A percentile compares a stretch with the other conserved stretches of the same genome.
phyloP scores from a whole-genome alignment of 2,888 invertebrate genomes.

The Ormyrus thymus region DNA sequence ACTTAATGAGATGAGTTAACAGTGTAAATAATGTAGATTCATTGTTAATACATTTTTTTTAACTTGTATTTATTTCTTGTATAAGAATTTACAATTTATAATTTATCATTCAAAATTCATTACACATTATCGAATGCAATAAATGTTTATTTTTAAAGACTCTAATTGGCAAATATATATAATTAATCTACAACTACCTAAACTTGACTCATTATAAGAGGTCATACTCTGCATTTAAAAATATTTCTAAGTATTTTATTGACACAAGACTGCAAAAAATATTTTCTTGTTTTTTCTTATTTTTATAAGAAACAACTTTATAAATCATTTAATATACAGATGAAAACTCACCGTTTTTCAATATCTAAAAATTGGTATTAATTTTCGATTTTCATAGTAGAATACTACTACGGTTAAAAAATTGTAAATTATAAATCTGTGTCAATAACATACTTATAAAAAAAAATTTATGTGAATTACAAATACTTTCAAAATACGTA shows the following conservation, averaged over 20 bases:
- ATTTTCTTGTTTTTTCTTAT: background rate
- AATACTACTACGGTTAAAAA: slow-evolving; percentile 4
- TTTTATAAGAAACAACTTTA: slow-evolving; percentile 9
- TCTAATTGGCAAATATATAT: slow-evolving; percentile 46
- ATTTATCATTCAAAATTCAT: slow-evolving; percentile 48
- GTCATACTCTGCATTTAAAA: slow-evolving; percentile 45
- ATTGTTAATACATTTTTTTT: slow-evolving; percentile 32
- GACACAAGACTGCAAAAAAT: slow-evolving; percentile 22
- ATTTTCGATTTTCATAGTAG: slow-evolving; percentile 9
- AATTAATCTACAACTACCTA: slow-evolving; percentile 45
- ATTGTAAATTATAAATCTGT: slow-evolving; percentile 12
- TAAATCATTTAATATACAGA: slow-evolving; percentile 15
- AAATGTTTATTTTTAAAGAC: slow-evolving; percentile 47
- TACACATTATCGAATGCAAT: slow-evolving; percentile 48
- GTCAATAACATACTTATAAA: slow-evolving; percentile 38
- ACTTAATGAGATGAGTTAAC: slow-evolving; percentile 71
- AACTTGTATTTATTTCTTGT: slow-evolving; percentile 54
- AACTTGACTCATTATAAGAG: slow-evolving; percentile 37
- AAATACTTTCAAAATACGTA: slow-evolving; percentile 36
- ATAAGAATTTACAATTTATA: slow-evolving; percentile 53
- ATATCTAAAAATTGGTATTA: slow-evolving; percentile 14
- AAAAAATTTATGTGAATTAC: slow-evolving; percentile 30
- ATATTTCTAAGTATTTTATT: slow-evolving; percentile 40
- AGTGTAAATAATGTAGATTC: slow-evolving; percentile 5
- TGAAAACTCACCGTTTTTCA: slow-evolving; percentile 14